Evolutionary conservation across 2,113 vertebrate genomes (phyloP), one percentile per base, ranked within the genome.

Genomic region (Bolborhynchus lineola): DNA sequence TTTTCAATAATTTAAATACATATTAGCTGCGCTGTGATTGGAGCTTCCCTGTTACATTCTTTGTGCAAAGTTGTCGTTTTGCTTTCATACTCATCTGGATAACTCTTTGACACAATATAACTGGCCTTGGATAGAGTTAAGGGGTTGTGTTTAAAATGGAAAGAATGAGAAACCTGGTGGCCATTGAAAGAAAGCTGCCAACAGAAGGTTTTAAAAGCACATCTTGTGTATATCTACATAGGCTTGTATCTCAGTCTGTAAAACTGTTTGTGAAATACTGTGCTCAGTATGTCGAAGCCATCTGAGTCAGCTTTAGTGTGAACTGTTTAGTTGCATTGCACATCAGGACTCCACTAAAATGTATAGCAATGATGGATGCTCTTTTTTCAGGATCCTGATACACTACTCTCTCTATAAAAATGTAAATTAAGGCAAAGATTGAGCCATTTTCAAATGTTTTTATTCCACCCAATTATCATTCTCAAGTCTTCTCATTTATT

Each of bases 391-490:
- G 17, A 44, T 62, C 11, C 4, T 41, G 12, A 16, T 57, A 57
- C 7, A 49, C 28, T 39, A 1, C 42, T 64, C 80, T 95, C 39
- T 94, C 52, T 94, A 76, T 93, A 39, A 50, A 93, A 94, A 19
- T 57, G 47, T 13, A 63, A 79, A 57, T 50, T 68, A 55, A 63
- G 47, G 44, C 23, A 69, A 77, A 89, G 50, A 77, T 62, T 89
- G 94, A 75, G 65, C 19, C 16, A 3, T 63, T 80, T 95, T 95
- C 72, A 92, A 57, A 89, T 97, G 91, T 92, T 86, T 86, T 91
- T 64, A 46, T 31, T 35, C 65, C 46, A 89, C 70, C 60, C 72
- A 92, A 20, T 94, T 42, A 57, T 86, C 39, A 64, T 60, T 82
- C 50, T 84, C 35, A 68, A 53, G 26, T 95, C 49, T 79, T 92